These are phyloP conservation scores for Microctenopoma steveboyesi DNA, from an alignment of 2,797 vertebrate genomes.

Conservation along the genomic window DNA sequence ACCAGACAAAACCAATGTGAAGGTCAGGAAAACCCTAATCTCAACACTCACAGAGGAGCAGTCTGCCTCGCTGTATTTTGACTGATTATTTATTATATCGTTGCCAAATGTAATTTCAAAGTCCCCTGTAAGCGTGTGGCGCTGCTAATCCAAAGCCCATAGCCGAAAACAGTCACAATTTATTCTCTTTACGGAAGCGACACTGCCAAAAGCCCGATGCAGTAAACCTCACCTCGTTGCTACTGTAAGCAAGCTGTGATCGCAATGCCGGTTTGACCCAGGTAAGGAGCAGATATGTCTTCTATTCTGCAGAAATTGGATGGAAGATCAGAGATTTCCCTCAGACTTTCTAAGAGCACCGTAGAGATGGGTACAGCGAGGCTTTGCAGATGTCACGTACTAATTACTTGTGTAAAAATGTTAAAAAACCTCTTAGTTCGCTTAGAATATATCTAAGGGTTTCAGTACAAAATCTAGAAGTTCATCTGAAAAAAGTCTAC, in stretches of 20 bases:
- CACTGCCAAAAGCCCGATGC: background rate
- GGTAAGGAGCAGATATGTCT: constrained; percentile 25
- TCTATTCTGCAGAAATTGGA: background rate
- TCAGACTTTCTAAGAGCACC: constrained; percentile 63
- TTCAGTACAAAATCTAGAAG: constrained; percentile 77
- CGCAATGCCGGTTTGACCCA: background rate
- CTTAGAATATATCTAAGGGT: constrained; percentile 67
- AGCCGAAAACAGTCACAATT: background rate
- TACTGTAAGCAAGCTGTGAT: background rate
- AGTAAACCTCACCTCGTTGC: background rate
- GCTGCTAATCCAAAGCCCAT: background rate
- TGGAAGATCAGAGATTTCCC: constrained; percentile 26
- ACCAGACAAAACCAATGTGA: background rate
- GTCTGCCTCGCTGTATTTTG: background rate
- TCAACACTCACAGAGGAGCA: background rate
- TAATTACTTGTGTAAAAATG: constrained; percentile 62
- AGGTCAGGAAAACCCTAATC: background rate
- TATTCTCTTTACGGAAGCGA: background rate
- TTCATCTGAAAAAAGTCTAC: constrained; percentile 63
- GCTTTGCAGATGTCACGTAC: constrained; percentile 57
- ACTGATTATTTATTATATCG: background rate
- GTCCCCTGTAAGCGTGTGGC: background rate
- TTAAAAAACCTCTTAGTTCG: constrained; percentile 71
- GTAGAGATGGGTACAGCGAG: constrained; percentile 62
- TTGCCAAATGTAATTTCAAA: background rate